These are phyloP conservation scores for Cydia pomonella DNA, from an alignment of 1,140 invertebrate genomes.

Conservation along the genomic window DNA sequence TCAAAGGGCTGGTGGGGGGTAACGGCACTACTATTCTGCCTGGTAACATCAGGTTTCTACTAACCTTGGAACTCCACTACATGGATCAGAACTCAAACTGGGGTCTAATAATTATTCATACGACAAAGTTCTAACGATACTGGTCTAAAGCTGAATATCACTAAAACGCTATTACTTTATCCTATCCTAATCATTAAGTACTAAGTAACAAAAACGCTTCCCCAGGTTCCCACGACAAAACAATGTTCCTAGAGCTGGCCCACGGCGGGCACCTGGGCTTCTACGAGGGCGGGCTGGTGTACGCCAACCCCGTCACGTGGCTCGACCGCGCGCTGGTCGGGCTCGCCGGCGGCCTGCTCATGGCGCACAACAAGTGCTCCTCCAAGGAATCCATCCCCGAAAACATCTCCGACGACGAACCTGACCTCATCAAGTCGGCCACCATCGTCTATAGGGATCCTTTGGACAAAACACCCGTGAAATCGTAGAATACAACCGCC, in stretches of 20 bases:
- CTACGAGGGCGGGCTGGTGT: slow-evolving; percentile 92
- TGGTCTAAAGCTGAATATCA: too few relatives aligned
- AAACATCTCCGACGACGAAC: slow-evolving; percentile 55
- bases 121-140: too few relatives aligned
- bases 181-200: too few relatives aligned
- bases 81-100: too few relatives aligned
- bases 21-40: too few relatives aligned
- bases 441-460: slow-evolving; percentile 67
- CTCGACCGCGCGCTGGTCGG: slow-evolving; percentile 91
- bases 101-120: too few relatives aligned
- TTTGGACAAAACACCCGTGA: slow-evolving; percentile 53
- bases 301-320: slow-evolving; percentile 95
- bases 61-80: too few relatives aligned
- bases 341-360: slow-evolving; percentile 85
- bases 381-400: slow-evolving; percentile 47
- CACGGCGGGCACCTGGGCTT: slow-evolving; percentile 97
- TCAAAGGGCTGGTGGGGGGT: too few relatives aligned
- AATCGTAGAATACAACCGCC: neutral
- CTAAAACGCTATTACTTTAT: too few relatives aligned
- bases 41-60: too few relatives aligned
- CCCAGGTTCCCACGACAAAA: slow-evolving; percentile 85
- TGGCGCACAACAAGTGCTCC: slow-evolving; percentile 80
- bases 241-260: slow-evolving; percentile 89
- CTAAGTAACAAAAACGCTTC: slow-evolving; percentile 38
- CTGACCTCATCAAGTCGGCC: slow-evolving; percentile 68